Base-by-base conservation (phyloP, 2,888 invertebrate genomes). In the Pseudolycoriella hygida region DNA sequence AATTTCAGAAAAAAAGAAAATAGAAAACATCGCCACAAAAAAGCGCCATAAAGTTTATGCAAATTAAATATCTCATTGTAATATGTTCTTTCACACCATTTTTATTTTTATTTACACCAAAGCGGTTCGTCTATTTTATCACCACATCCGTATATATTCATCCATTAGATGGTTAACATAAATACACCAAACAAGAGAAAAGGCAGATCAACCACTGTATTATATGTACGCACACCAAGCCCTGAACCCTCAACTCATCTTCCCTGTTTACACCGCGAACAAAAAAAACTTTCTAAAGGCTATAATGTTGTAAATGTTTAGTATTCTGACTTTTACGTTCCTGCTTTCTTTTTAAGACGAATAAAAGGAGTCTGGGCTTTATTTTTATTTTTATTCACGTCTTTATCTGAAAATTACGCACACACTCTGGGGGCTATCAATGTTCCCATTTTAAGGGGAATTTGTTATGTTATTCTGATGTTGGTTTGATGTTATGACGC, bases 321-420 rank as follows among this genome's bases (percentile, higher is more conserved):
- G 45, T 46, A 46, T 46, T 46, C 45, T 17, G 45, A 46, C 45
- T 46, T 46, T 43, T 43, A 43, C 20, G 39, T 37, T 37, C 43
- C 25, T 25, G 25, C 25, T 25, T 25, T 25, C 25, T 25, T 25
- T 43, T 38, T 43, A 42, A 12, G 42, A 46, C 31, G 44, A 42
- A 46, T 40, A 43, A 39, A 46, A 46, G 42, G 38, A 31, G 46
- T 46, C 46, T 46, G 46, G 42, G 20, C 41, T 46, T 46, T 43
- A 46, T 47, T 46, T 47, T 47, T 47, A 47, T 47, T 45, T 45
- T 47, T 47, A 45, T 47, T 47, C 47, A 47, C 47, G 47, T 47
- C 47, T 47, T 47, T 47, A 47, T 47, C 47, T 43, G 18, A 48
- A 37, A 46, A 48, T 46, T 46, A 48, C 48, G 48, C 48, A 41